phyloP scores from a whole-genome alignment of 2,113 vertebrate genomes.

The Triplophysa dalaica region DNA sequence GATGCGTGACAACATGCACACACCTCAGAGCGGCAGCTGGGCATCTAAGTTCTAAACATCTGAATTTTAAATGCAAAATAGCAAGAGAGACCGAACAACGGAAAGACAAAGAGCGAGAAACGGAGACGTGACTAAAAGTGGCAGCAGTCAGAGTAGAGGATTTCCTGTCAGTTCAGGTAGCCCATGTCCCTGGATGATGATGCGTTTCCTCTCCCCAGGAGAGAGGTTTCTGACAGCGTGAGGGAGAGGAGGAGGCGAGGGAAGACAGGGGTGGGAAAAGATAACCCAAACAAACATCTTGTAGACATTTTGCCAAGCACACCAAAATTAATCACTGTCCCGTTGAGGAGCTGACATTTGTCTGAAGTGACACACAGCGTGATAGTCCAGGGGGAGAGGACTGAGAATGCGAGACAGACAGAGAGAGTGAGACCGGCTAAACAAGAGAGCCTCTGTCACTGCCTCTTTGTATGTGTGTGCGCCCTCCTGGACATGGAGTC shows the following conservation, averaged over 20 bases:
- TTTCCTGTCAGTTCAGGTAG: constrained; percentile 75
- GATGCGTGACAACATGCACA: constrained; percentile 67
- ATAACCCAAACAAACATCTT: constrained; percentile 78
- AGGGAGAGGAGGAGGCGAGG: constrained; percentile 28
- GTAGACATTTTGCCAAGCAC: constrained; percentile 73
- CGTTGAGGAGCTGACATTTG: constrained; percentile 74
- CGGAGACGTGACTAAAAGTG: constrained; percentile 61
- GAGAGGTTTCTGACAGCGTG: constrained; percentile 42
- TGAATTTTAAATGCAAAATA: constrained; percentile 35
- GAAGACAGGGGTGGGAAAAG: constrained; percentile 63
- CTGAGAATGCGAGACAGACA: constrained; percentile 61
- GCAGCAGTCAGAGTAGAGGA: constrained; percentile 68
- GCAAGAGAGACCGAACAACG: constrained; percentile 32
- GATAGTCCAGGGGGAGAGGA: constrained; percentile 68
- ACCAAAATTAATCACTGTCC: constrained; percentile 78
- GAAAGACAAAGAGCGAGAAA: constrained; percentile 7
- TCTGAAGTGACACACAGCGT: constrained; percentile 73
- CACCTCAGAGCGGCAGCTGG: constrained; percentile 69
- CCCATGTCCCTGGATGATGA: constrained; percentile 67
- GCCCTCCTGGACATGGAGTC: constrained; percentile 66
- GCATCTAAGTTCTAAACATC: constrained; percentile 48
- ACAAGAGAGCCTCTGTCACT: constrained; percentile 70
- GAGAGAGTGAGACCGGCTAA: constrained; percentile 61
- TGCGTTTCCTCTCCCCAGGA: constrained; percentile 38
- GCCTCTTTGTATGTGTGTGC: constrained; percentile 59